Evolutionary conservation across 2,888 invertebrate genomes (phyloP).

Genomic region (Lacanobia oleracea): DNA sequence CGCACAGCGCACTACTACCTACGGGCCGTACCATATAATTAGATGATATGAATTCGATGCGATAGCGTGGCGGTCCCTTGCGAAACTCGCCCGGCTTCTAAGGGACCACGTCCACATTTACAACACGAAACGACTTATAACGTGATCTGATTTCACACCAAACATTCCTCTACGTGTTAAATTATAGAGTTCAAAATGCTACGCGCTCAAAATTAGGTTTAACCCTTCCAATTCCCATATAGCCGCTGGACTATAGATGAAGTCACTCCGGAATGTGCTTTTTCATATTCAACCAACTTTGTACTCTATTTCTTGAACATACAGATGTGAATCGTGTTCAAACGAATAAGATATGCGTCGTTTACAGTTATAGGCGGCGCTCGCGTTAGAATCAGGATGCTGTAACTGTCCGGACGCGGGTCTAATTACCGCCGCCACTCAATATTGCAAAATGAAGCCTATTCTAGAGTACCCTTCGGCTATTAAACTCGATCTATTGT

Average conservation of each 20-base stretch:
- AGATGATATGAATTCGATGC: constrained; percentile 89
- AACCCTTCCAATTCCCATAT: constrained; percentile 62
- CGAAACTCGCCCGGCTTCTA: constrained; percentile 86
- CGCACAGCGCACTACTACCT: constrained; percentile 66
- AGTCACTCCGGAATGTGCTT: constrained; percentile 68
- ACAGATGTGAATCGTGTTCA: constrained; percentile 47
- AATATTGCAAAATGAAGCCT: constrained; percentile 88
- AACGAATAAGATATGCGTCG: constrained; percentile 47
- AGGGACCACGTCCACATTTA: constrained; percentile 79
- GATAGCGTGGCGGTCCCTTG: constrained; percentile 86
- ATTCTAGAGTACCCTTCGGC: constrained; percentile 83
- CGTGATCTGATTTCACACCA: constrained; percentile 11
- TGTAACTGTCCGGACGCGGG: constrained; percentile 86
- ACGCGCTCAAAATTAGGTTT: constrained; percentile 61
- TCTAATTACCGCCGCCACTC: constrained; percentile 88
- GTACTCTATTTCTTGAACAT: constrained; percentile 43
- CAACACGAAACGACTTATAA: constrained; percentile 45
- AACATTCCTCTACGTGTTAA: background rate
- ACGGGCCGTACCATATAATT: constrained; percentile 87
- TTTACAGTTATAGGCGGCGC: constrained; percentile 60
- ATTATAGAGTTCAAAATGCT: constrained; percentile 44
- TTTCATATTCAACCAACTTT: constrained; percentile 57
- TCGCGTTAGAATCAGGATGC: constrained; percentile 89
- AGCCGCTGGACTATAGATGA: constrained; percentile 68
- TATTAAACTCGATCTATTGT: constrained; percentile 84